Evolutionary conservation across 2,888 invertebrate species (phyloP).

Genomic region (Lithosia quadra): DNA sequence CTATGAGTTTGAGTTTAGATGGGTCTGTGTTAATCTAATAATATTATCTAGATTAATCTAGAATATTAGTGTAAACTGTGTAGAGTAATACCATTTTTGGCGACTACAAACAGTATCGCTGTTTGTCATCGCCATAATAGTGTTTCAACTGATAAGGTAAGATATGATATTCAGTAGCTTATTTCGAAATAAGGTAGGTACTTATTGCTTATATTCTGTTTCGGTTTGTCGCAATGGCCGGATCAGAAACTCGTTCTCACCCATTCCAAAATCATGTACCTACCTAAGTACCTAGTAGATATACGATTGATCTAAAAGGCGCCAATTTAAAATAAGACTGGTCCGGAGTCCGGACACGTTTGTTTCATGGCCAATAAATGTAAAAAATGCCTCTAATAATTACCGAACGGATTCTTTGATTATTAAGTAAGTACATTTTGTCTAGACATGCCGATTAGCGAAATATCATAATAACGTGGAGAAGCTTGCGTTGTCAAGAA

Average conservation of each 20-base stretch:
- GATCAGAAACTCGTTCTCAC: constrained; percentile 1
- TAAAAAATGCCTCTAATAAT: background rate
- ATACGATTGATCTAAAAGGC: background rate
- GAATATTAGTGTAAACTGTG: background rate
- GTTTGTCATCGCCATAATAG: background rate
- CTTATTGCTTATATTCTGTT: background rate
- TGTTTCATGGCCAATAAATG: background rate
- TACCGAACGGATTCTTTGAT: constrained; percentile 1
- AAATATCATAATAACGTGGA: background rate
- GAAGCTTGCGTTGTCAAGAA: background rate
- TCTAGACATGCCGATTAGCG: background rate
- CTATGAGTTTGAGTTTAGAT: background rate
- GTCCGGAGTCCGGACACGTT: background rate
- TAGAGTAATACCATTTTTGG: background rate
- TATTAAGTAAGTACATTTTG: too few species aligned
- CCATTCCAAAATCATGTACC: background rate
- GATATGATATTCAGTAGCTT: background rate
- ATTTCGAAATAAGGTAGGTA: background rate
- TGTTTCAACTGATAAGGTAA: background rate
- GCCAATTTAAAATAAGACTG: background rate
- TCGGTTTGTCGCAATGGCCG: background rate
- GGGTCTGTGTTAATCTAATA: too few species aligned
- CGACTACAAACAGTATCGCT: background rate
- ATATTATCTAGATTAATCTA: background rate
- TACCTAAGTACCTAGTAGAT: too few species aligned